A percentile compares a stretch with the other conserved stretches of the same genome.
These are phyloP conservation scores for Spea bombifrons DNA, from an alignment of 2,113 vertebrate species.

Conservation along the genomic window DNA sequence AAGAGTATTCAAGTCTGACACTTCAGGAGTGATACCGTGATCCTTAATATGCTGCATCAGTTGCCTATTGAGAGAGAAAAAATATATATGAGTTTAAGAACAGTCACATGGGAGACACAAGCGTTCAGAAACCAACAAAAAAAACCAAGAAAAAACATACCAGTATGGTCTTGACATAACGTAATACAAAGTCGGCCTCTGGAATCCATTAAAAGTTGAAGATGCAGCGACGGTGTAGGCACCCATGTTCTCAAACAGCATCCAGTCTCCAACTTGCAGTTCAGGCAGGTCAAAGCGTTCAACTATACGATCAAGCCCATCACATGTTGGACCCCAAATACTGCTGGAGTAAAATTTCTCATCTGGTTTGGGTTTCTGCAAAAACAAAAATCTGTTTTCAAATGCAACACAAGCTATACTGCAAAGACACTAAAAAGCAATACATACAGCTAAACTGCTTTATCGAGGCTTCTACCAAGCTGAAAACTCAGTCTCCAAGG, in stretches of 20 bases:
- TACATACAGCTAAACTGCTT: too few relatives aligned
- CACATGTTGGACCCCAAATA: conserved; percentile 95
- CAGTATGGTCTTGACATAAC: conserved; percentile 85
- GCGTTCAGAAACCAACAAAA: background rate
- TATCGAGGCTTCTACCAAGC: too few relatives aligned
- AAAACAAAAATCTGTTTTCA: background rate
- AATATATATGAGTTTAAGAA: background rate
- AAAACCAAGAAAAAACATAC: conserved; percentile 63
- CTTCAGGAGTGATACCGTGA: conserved; percentile 65
- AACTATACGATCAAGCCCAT: conserved; percentile 90
- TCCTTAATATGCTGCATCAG: conserved; percentile 80
- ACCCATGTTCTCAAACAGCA: conserved; percentile 96
- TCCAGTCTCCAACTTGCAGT: conserved; percentile 90
- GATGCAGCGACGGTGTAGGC: conserved; percentile 93
- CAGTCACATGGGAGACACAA: background rate
- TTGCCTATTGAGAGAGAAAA: conserved; percentile 67
- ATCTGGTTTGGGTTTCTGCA: conserved; percentile 86
- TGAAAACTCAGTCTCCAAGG: too few relatives aligned
- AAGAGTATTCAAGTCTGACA: conserved; percentile 62
- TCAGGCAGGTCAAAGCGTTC: conserved; percentile 86
- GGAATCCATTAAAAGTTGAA: conserved; percentile 97
- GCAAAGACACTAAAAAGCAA: too few relatives aligned
- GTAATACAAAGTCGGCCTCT: conserved; percentile 85
- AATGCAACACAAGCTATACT: too few relatives aligned
- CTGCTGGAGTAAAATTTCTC: conserved; percentile 85